phyloP scores from a whole-genome alignment of 2,113 vertebrate genomes.

The Parus major region DNA sequence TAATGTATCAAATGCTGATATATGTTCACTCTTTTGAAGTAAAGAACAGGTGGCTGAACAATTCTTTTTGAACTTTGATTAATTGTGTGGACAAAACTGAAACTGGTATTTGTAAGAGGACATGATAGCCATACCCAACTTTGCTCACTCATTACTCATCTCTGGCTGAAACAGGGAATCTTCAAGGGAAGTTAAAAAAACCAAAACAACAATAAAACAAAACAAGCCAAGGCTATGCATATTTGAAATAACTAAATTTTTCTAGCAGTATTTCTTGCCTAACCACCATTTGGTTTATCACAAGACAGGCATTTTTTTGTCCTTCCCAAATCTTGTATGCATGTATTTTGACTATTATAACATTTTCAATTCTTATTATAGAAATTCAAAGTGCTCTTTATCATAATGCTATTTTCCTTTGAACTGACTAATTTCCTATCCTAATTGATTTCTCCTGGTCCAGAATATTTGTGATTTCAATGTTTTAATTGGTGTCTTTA shows the following conservation, averaged over 20 bases:
- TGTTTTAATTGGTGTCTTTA: not conserved
- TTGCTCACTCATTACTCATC: not conserved
- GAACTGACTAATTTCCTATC: not conserved
- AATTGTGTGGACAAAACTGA: not conserved
- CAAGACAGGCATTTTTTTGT: not conserved
- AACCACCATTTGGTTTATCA: not conserved
- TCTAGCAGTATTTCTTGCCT: not conserved
- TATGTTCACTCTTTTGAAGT: not conserved
- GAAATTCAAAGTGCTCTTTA: not conserved
- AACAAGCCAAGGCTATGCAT: not conserved
- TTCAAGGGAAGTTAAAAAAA: not conserved
- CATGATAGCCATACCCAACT: rapidly evolving
- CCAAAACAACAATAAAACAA: not conserved
- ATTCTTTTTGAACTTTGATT: not conserved
- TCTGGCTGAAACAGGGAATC: not conserved
- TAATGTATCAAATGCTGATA: not conserved
- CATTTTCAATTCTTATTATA: not conserved
- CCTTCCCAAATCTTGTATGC: not conserved
- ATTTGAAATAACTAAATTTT: not conserved
- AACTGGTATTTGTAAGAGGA: not conserved
- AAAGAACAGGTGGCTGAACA: not conserved
- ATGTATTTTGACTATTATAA: not conserved
- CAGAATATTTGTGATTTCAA: not conserved
- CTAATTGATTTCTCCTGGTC: not conserved
- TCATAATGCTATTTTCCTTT: not conserved